phyloP scores from a whole-genome alignment of 2,113 vertebrate genomes.

The Mungos mungo region DNA sequence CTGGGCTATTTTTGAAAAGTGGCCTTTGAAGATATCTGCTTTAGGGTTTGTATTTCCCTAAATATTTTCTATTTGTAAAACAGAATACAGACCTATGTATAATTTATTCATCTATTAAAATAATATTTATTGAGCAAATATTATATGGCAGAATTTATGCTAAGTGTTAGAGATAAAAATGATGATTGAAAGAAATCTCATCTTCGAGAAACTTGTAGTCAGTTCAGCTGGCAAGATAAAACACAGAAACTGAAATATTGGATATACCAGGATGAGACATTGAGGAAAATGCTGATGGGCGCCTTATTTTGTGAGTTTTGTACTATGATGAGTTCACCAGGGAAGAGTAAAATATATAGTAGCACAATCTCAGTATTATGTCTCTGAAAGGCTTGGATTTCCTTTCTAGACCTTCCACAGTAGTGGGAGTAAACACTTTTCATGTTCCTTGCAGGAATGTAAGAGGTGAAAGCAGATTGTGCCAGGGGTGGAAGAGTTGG shows the following conservation, averaged over 20 bases:
- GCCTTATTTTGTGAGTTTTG: not conserved
- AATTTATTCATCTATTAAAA: slow-evolving; percentile 24
- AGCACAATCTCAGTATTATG: not conserved
- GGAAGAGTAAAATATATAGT: not conserved
- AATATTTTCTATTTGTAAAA: not conserved
- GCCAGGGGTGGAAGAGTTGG: not conserved
- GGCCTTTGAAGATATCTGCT: slow-evolving; percentile 19
- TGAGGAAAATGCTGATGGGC: not conserved
- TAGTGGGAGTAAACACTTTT: not conserved
- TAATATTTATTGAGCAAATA: slow-evolving; percentile 52
- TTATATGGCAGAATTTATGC: not conserved
- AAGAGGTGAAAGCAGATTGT: not conserved
- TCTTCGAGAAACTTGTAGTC: not conserved
- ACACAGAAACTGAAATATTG: not conserved
- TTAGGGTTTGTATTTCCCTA: not conserved
- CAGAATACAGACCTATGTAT: not conserved
- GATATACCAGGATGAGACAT: not conserved
- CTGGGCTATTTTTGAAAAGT: slow-evolving; percentile 40
- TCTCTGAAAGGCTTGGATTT: not conserved
- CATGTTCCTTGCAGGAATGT: not conserved
- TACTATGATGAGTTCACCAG: not conserved
- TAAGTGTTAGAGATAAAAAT: not conserved
- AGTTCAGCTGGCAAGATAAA: not conserved
- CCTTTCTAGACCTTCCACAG: not conserved
- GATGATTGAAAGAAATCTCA: not conserved